Base-by-base conservation (phyloP, 2,888 invertebrate species). In the Pseudolycoriella hygida region DNA sequence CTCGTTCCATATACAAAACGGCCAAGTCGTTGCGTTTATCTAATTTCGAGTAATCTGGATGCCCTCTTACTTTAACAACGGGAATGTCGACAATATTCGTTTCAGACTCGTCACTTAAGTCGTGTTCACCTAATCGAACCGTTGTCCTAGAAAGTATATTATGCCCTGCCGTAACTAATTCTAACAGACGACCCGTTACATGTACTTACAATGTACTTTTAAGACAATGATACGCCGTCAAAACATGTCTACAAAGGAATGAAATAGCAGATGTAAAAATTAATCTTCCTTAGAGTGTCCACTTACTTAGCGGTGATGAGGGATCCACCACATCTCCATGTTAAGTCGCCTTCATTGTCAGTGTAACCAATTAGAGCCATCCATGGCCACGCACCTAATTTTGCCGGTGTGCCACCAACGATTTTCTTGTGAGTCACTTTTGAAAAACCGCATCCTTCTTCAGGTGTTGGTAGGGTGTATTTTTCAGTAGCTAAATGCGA, bases 341-440 rank as follows among this genome's bases (percentile, higher is more conserved):
- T 55, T 1, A 50, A 56, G 3, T 48, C 54, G 39, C 55, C 64
- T 20, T 64, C 62, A 53, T 66, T 62, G 46, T 59, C 62, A 49
- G 66, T 69, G 57, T 82, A 87, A 0, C 85, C 87, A 32, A 87
- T 63, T 3, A 78, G 71, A 0, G 76, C 76, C 53, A 84, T 72
- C 85, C 86, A 88, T 1, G 87, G 87, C 74, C 83, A 86, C 43
- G 78, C 75, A 17, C 80, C 84, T 48, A 75, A 62, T 43, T 69
- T 65, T 4, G 83, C 78, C 8, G 74, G 69, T 1, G 70, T 60
- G 0, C 88, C 88, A 5, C 82, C 83, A 1, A 88, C 83, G 2
- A 87, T 74, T 52, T 77, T 71, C 30, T 67, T 67, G 53, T 72
- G 70, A 0, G 69, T 56, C 0, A 66, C 65, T 49, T 73, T 71